Evolutionary conservation across 2,113 vertebrate species (phyloP), one percentile per base, ranked within the genome.

Genomic region (Chauna torquata): DNA sequence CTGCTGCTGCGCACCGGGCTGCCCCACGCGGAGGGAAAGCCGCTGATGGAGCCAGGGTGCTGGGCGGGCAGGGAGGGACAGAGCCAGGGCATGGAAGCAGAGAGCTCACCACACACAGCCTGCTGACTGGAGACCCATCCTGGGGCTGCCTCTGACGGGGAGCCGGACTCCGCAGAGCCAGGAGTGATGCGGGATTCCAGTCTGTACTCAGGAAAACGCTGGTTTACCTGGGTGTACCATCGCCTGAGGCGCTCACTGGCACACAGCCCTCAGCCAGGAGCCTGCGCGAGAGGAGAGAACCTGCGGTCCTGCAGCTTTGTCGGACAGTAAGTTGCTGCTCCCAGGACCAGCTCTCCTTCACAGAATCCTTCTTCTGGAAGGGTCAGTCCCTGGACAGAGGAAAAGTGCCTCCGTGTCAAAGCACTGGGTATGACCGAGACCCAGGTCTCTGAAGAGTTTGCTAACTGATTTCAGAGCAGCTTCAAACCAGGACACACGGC

Each of bases 21-120:
- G 49, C 76, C 72, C 71, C 4, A 5, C 1, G 40, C 0, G 0
- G 9, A 61, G 8, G 9, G 9, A 22, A 68, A 25, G 36, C 30
- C 83, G 52, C 42, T 14, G 22, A 62, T 45, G 25, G 14, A 36
- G 14, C 13, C 44, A 1, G 30, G 34, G 19, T n/a, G 44, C 25
- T 32, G 42, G 22, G 81, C 44, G 34, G 76, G 16, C 13, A 30
- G 38, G 17, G 11, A 55, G 32, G 14, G 58, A 58, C 34, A 38
- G 14, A 36, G 14, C 13, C 44, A 1, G 30, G 34, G 19, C 16
- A 44, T 52, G 0, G 0, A 25, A 65, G n/a, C 50, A 62, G 40
- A 87, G 57, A 4, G 3, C 71, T 50, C 38, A 45, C 4, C 34
- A 16, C 42, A 8, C 2, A 0, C 1, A 2, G 34, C 34, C 22